phyloP scores from a whole-genome alignment of 2,888 invertebrate species.

The Tanaodytes sp. region DNA sequence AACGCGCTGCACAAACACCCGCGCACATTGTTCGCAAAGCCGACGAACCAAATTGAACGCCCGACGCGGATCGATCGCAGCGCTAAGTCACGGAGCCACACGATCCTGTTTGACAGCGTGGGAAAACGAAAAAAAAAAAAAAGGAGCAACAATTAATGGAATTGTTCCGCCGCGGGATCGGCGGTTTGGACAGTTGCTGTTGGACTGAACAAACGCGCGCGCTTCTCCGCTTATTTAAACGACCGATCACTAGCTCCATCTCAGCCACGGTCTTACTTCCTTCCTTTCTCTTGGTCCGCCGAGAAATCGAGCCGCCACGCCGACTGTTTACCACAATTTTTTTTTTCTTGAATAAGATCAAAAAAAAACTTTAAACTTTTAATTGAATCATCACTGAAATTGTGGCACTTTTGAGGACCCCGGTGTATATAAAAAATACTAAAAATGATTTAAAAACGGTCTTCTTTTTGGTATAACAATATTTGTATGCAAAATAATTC shows the following conservation, averaged over 20 bases:
- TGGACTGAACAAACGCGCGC: constrained; percentile 72
- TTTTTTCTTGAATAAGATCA: too few species aligned
- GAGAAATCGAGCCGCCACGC: too few species aligned
- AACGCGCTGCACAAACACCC: constrained; percentile 53
- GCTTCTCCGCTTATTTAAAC: constrained; percentile 71
- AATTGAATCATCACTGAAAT: too few species aligned
- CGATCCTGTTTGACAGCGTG: constrained; percentile 6
- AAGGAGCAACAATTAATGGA: neutral
- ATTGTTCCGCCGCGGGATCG: constrained; percentile 44
- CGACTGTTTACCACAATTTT: too few species aligned
- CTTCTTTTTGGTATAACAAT: too few species aligned
- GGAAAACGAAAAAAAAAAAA: too few species aligned
- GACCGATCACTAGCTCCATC: constrained; percentile 65
- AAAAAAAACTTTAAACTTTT: too few species aligned
- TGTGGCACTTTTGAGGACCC: too few species aligned
- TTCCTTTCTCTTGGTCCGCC: constrained; percentile 31
- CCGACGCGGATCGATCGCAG: constrained; percentile 16
- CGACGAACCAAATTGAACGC: neutral
- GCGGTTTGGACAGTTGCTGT: constrained; percentile 69
- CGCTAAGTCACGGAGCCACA: constrained; percentile 3
- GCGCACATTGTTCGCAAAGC: constrained; percentile 35
- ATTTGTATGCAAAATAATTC: too few species aligned
- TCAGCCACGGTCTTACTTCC: constrained; percentile 38
- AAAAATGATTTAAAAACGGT: too few species aligned
- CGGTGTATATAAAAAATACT: too few species aligned